Base-by-base conservation (phyloP, 2,888 invertebrate species). In the Heliconius cydno region DNA sequence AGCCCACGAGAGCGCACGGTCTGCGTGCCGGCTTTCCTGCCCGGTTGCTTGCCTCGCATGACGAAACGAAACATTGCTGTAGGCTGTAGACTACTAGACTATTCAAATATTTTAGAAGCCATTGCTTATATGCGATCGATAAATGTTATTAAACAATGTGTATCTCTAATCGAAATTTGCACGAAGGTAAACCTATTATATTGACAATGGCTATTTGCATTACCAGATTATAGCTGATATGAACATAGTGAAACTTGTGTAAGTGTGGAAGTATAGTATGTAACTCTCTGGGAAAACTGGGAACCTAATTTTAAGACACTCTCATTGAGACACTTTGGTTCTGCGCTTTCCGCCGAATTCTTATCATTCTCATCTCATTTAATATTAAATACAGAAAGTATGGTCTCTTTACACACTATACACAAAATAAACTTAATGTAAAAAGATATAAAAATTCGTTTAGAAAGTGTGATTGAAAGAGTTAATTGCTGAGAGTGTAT, bases 391-490 rank as follows among this genome's bases (percentile, higher is more conserved):
- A 22, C 7, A 52, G 52, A 22, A 22, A 52, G 52, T 22, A 22
- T 22, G 19, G 0, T 52, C 1, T 22, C 52, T 52, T 6, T 52
- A 52, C 52, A 22, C 0, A 52, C 7, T 28, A 30, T 80, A 80
- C 74, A 82, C 80, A 82, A 83, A 85, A 81, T 81, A 77, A 75
- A 77, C 79, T 83, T 80, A 57, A 57, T 72, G 46, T 34, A 73
- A 60, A 82, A 83, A 80, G 83, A 80, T 79, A 80, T 83, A 85
- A 77, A 66, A 84, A 82, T 83, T 83, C 81, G 80, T 82, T 82
- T 83, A 84, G 87, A 88, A 87, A 87, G 85, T 84, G 78, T 79
- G 77, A 84, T 84, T 81, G 81, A 80, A 82, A 82, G 65, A 77
- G 80, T 83, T 84, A 82, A 82, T 86, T 84, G 83, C 79, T 78